Evolutionary conservation across 2,888 invertebrate species (phyloP).

Genomic region (Zeuzera pyrina): DNA sequence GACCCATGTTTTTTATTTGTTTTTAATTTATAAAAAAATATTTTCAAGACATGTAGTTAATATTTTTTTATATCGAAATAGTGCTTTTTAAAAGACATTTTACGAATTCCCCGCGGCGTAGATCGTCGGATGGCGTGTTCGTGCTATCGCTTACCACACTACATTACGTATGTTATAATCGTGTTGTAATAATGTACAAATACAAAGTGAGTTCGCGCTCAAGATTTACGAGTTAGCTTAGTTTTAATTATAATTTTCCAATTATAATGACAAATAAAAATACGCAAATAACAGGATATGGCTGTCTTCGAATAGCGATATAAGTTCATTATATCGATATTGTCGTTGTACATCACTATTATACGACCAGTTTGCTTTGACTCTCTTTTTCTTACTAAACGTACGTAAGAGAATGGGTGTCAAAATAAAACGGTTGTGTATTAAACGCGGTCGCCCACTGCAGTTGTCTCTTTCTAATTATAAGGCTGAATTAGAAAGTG

Average conservation of each 20-base stretch:
- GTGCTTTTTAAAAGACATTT: too few species aligned
- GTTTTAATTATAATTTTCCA: slow-evolving; percentile 39
- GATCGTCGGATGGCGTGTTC: slow-evolving; percentile 1
- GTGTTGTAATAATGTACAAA: slow-evolving; percentile 64
- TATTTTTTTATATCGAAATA: too few species aligned
- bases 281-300: slow-evolving; percentile 39
- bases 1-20: too few species aligned
- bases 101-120: not conserved
- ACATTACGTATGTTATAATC: slow-evolving; percentile 48
- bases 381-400: slow-evolving; percentile 6
- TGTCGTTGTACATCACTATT: slow-evolving; percentile 9
- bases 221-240: slow-evolving; percentile 62
- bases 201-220: slow-evolving; percentile 70
- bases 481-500: slow-evolving; percentile 71
- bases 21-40: too few species aligned
- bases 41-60: too few species aligned
- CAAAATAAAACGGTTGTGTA: not conserved
- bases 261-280: slow-evolving; percentile 25
- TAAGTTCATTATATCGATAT: slow-evolving; percentile 13
- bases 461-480: slow-evolving; percentile 63
- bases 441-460: slow-evolving; percentile 49
- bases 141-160: slow-evolving; percentile 25
- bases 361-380: slow-evolving; percentile 19
- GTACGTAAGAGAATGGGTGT: not conserved
- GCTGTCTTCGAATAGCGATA: slow-evolving; percentile 33